Percentiles rank a stretch among this genome's conserved stretches.
Evolutionary conservation across 1,140 invertebrate species (phyloP).

Genomic region (Macrobrachium nipponense): DNA sequence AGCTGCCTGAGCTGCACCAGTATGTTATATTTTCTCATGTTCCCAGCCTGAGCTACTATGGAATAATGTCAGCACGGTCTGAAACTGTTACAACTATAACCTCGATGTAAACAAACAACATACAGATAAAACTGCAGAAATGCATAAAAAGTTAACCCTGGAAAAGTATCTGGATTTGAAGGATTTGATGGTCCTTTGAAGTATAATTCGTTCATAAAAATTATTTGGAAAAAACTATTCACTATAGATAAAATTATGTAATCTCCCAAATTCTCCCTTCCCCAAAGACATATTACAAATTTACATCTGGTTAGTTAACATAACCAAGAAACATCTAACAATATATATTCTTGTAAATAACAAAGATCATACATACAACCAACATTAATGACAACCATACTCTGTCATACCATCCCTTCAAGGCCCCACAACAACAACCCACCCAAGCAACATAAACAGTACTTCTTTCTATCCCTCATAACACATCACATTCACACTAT

Average conservation of each 20-base stretch:
- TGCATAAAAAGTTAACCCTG: slow-evolving; percentile 25
- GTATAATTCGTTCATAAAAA: neutral
- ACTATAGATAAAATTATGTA: slow-evolving; percentile 24
- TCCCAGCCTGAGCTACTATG: slow-evolving; percentile 30
- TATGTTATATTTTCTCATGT: slow-evolving; percentile 4
- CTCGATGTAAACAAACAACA: slow-evolving; percentile 34
- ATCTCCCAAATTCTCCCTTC: slow-evolving; percentile 10
- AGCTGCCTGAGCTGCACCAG: slow-evolving; percentile 45
- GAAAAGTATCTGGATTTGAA: slow-evolving; percentile 35
- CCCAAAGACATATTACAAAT: slow-evolving; percentile 32
- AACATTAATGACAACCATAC: slow-evolving; percentile 46
- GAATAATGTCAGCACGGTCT: slow-evolving; percentile 43
- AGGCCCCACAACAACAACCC: slow-evolving; percentile 39
- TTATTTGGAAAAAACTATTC: slow-evolving; percentile 28
- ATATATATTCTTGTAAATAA: slow-evolving; percentile 49
- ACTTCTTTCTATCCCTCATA: slow-evolving; percentile 12
- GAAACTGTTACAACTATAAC: slow-evolving; percentile 33
- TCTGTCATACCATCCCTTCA: slow-evolving; percentile 8
- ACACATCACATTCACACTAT: slow-evolving; percentile 22
- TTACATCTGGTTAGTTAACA: slow-evolving; percentile 40
- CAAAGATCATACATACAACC: slow-evolving; percentile 49
- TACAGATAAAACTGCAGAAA: slow-evolving; percentile 42
- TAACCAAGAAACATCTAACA: slow-evolving; percentile 43
- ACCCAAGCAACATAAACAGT: slow-evolving; percentile 4
- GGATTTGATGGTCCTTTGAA: slow-evolving; percentile 24